phyloP scores from a whole-genome alignment of 2,888 invertebrate species.

The Agonopterix subpropinquella region DNA sequence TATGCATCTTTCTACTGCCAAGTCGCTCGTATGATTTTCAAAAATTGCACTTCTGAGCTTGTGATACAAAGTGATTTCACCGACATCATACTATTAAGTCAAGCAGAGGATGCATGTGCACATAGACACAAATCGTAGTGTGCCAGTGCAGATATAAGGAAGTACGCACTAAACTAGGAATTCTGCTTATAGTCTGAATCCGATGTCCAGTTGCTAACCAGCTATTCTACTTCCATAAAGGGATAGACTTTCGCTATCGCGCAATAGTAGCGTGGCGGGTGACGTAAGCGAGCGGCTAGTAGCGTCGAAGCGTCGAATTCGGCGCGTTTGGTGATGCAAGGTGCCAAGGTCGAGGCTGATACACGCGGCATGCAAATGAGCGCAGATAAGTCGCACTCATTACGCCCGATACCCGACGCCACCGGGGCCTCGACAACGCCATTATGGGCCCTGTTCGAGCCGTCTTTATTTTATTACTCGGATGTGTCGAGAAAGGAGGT shows the following conservation, averaged over 20 bases:
- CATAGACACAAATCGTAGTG: too few relatives aligned
- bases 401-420: slow-evolving; percentile 53
- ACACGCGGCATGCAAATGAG: slow-evolving; percentile 67
- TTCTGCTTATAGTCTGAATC: background rate
- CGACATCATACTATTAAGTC: too few relatives aligned
- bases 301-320: slow-evolving; percentile 26
- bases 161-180: background rate
- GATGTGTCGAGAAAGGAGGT: slow-evolving; percentile 65
- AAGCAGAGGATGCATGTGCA: too few relatives aligned
- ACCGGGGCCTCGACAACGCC: slow-evolving; percentile 43
- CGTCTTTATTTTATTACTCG: slow-evolving; percentile 61
- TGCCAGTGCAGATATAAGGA: too few relatives aligned
- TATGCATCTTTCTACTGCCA: too few relatives aligned
- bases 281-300: slow-evolving; percentile 35
- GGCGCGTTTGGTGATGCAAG: slow-evolving; percentile 47
- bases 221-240: slow-evolving; percentile 8
- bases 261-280: slow-evolving; percentile 19
- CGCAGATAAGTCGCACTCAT: slow-evolving; percentile 66
- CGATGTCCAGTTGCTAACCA: background rate
- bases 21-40: too few relatives aligned
- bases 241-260: slow-evolving; percentile 31
- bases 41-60: too few relatives aligned
- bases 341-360: slow-evolving; percentile 68
- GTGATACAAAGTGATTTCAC: too few relatives aligned
- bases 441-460: slow-evolving; percentile 53